Conservation (phyloP, 2,888 invertebrate genomes). For the Bhutanitis thaidina region DNA sequence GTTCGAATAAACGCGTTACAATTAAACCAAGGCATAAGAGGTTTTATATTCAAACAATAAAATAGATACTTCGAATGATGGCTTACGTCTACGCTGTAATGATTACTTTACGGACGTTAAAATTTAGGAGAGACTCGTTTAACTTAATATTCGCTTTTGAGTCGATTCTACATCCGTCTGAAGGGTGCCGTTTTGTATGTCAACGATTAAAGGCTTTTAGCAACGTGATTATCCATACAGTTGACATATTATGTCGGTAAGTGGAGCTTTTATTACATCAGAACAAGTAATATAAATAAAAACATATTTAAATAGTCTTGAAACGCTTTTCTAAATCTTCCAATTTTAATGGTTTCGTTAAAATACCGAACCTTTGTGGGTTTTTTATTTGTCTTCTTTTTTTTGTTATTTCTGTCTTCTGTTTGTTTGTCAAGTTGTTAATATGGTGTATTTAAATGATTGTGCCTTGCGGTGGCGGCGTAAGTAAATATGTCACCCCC, state of each 20-base stretch:
- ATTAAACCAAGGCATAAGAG: slow-evolving; percentile 61
- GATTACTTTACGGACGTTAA: slow-evolving; percentile 65
- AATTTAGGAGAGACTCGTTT: slow-evolving; percentile 60
- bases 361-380: no score
- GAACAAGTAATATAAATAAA: no score
- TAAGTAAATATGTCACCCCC: no score
- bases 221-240: slow-evolving; percentile 15
- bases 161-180: slow-evolving; percentile 17
- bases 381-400: no score
- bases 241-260: background rate
- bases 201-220: slow-evolving; percentile 16
- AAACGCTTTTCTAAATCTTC: no score
- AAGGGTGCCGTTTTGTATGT: slow-evolving; percentile 13
- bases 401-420: no score
- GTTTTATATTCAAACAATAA: slow-evolving; percentile 73
- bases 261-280: no score
- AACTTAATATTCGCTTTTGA: slow-evolving; percentile 45
- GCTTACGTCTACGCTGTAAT: slow-evolving; percentile 62
- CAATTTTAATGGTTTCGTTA: no score
- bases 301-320: no score
- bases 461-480: no score
- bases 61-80: slow-evolving; percentile 63
- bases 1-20: slow-evolving; percentile 50
- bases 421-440: no score
- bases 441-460: no score